Percentiles rank a stretch among this genome's conserved stretches.
These are phyloP conservation scores for Rhinoraja longicauda DNA, from an alignment of 2,797 vertebrate species.

Conservation along the genomic window DNA sequence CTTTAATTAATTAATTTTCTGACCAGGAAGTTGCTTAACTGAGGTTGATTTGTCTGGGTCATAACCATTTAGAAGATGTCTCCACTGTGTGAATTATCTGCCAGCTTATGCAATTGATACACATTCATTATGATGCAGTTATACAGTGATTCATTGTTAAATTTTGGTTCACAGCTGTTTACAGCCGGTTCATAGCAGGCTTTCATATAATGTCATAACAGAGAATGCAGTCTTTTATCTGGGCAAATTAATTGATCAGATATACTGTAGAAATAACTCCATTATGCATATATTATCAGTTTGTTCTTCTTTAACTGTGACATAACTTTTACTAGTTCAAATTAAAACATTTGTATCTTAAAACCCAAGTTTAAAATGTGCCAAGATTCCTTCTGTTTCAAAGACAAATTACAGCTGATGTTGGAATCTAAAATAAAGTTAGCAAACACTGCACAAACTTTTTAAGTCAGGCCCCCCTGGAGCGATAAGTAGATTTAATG, in stretches of 20 bases:
- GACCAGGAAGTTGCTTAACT: neutral
- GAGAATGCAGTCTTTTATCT: neutral
- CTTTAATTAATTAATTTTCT: neutral
- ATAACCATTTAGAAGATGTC: neutral
- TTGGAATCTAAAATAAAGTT: neutral
- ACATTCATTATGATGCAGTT: neutral
- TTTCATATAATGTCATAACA: neutral
- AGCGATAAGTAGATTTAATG: no score
- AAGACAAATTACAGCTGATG: neutral
- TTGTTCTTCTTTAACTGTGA: neutral
- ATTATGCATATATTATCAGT: neutral
- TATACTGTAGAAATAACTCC: neutral
- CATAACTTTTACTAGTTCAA: neutral
- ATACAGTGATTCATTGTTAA: neutral
- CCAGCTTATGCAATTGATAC: neutral
- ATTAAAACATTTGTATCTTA: neutral
- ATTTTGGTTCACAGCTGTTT: neutral
- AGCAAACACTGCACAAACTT: no score
- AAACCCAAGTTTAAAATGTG: neutral
- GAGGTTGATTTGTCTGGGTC: neutral
- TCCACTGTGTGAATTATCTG: neutral
- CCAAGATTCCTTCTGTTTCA: neutral
- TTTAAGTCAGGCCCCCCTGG: no score
- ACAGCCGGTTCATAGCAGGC: neutral
- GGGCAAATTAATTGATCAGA: neutral